Evolutionary conservation across 2,888 invertebrate genomes (phyloP).

Genomic region (Tanaodytes sp.): DNA sequence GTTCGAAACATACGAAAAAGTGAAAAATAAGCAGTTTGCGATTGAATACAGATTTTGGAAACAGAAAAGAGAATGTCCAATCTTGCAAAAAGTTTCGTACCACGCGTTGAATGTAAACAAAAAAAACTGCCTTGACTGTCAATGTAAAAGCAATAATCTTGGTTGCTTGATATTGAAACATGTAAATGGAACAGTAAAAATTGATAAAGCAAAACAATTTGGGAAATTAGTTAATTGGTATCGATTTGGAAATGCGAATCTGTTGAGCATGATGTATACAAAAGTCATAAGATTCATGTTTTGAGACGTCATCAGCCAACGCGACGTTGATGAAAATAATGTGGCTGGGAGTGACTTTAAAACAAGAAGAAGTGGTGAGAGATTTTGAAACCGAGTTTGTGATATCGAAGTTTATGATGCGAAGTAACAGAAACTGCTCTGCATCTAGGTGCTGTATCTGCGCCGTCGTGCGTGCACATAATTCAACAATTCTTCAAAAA

Average conservation of each 20-base stretch:
- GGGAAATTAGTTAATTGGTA: too few species aligned
- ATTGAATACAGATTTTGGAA: not conserved
- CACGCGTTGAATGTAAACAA: too few species aligned
- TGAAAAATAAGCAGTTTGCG: not conserved
- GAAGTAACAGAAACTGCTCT: constrained; percentile 12
- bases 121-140: too few species aligned
- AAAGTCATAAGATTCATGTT: too few species aligned
- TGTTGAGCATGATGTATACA: too few species aligned
- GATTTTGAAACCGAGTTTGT: constrained; percentile 21
- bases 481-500: constrained; percentile 38
- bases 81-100: too few species aligned
- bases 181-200: too few species aligned
- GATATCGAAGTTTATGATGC: constrained; percentile 14
- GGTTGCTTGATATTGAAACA: not conserved
- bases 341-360: too few species aligned
- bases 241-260: too few species aligned
- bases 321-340: too few species aligned
- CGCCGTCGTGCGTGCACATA: constrained; percentile 56
- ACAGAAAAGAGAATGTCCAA: not conserved
- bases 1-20: constrained; percentile 8
- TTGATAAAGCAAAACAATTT: too few species aligned
- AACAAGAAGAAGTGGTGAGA: constrained; percentile 21
- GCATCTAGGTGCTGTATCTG: constrained; percentile 20
- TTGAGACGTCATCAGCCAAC: too few species aligned
- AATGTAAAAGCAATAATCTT: not conserved